A percentile compares a stretch with the other conserved stretches of the same genome.
Conservation (phyloP, 2,113 vertebrate genomes). For the Pongo pygmaeus region DNA sequence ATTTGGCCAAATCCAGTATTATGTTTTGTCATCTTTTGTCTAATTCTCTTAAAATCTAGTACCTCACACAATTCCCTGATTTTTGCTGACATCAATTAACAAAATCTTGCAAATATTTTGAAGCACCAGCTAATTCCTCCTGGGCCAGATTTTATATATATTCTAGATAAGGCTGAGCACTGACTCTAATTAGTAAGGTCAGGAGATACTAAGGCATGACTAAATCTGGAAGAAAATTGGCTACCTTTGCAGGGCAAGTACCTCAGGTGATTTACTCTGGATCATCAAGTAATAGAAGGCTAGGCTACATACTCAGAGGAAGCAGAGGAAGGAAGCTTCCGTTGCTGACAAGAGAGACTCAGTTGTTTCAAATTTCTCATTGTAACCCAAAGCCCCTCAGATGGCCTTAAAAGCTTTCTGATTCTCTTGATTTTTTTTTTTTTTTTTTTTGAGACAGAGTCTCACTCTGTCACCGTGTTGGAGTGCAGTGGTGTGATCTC, state of each 20-base stretch:
- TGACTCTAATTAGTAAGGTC: neutral
- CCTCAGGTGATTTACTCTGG: neutral
- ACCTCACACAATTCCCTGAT: fast-evolving
- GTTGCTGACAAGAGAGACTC: neutral
- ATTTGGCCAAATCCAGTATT: neutral
- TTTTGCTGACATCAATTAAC: neutral
- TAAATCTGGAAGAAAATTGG: neutral
- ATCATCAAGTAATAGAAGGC: neutral
- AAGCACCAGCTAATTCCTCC: neutral
- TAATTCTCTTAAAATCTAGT: neutral
- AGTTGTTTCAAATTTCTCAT: neutral
- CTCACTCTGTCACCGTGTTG: no score
- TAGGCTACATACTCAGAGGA: neutral
- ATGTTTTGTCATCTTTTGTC: neutral
- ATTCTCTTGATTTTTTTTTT: neutral
- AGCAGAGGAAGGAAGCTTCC: neutral
- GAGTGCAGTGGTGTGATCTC: no score
- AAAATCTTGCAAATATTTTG: neutral
- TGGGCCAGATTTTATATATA: neutral
- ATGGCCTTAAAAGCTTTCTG: neutral
- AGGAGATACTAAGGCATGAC: neutral
- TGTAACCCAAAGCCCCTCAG: neutral
- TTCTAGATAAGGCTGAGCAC: neutral
- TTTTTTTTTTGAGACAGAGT: no score
- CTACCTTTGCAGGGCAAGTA: neutral